Conservation (phyloP, 2,113 vertebrate species). For the Pteropus alecto region DNA sequence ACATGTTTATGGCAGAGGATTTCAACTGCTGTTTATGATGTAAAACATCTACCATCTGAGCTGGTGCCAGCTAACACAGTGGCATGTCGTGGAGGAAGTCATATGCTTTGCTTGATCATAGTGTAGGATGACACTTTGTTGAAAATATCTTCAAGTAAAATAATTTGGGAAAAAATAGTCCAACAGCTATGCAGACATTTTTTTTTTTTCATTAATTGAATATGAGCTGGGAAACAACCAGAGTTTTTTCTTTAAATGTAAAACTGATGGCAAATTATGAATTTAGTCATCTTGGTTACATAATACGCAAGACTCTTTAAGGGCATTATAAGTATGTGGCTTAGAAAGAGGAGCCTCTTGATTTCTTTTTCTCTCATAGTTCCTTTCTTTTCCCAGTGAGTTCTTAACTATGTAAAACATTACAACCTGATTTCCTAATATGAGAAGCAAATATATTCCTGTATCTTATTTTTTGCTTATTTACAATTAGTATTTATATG, state of each 20-base stretch:
- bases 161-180: not conserved
- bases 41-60: not conserved
- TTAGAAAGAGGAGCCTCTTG: not conserved
- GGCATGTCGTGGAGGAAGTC: not conserved
- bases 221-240: not conserved
- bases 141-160: conserved; percentile 3
- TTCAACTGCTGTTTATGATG: not conserved
- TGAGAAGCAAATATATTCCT: conserved; percentile 5
- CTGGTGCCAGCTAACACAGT: not conserved
- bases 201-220: not conserved
- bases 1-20: not conserved
- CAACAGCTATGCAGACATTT: not conserved
- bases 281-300: not conserved
- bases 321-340: not conserved
- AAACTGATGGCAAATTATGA: not conserved
- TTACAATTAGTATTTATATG: not conserved
- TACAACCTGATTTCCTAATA: not conserved
- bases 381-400: not conserved
- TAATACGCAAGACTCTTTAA: not conserved
- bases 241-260: not conserved
- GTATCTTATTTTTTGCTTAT: not conserved
- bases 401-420: not conserved
- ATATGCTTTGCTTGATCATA: not conserved
- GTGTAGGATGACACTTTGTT: not conserved
- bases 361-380: not conserved